Evolutionary conservation across 2,113 vertebrate species (phyloP), one percentile per base, ranked within the genome.

Genomic region (Chrysemys picta): DNA sequence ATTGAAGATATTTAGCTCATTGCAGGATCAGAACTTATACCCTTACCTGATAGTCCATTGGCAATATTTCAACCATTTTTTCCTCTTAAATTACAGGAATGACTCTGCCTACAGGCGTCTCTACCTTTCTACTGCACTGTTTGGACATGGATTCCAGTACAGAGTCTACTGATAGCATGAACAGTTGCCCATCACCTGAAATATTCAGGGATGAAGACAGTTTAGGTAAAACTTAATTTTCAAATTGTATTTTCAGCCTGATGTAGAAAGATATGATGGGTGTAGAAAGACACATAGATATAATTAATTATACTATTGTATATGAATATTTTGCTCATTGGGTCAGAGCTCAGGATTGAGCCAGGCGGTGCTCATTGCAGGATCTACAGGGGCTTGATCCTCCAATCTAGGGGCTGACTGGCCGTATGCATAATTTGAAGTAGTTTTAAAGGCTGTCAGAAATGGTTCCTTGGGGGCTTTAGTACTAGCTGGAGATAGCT

Each of bases 161-260:
- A 22, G 38, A 54, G 62, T 38, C 9, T 42, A 96, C 91, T 25
- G 97, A 95, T 84, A 97, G 85, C 53, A 85, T 96, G 83, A 95
- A 72, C 85, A 98, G 85, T 88, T 97, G 84, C 6, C 85, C 98
- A 9, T 99, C 99, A 45, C 99, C 99, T 45, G 99, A 99, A 97
- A 97, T 97, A 54, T 99, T 99, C 93, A 98, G 99, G 96, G 97
- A 98, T 96, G 93, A 95, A 78, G 97, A 98, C 65, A 52, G 1
- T 76, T 95, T 76, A 62, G 98, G 98, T 99, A 87, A 95, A 90
- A 82, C 45, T 87, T 94, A 9, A 80, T 95, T 91, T 97, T 50
- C 69, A 59, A 10, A 13, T 89, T 84, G 42, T 27, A 53, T 50
- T 53, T 25, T 45, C 11, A 21, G 72, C 10, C 38, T 76, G 72